These are phyloP conservation scores for Triops longicaudatus DNA, from an alignment of 1,140 invertebrate species.

Conservation along the genomic window DNA sequence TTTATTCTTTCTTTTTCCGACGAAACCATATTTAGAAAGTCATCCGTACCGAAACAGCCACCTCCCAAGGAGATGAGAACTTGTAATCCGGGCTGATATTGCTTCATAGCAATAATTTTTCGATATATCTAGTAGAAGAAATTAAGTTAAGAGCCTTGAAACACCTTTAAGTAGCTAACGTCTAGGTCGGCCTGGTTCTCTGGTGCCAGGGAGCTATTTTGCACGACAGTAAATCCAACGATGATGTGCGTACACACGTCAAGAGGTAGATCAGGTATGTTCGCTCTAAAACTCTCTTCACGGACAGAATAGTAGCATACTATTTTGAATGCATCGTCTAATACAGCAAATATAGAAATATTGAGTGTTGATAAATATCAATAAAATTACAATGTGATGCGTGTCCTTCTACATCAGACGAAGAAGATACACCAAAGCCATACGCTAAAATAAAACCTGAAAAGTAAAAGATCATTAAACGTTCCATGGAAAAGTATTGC, in stretches of 20 bases:
- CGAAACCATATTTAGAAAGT: constrained; percentile 57
- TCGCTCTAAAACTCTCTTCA: not conserved
- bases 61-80: constrained; percentile 70
- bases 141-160: not conserved
- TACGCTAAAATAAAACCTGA: too few species aligned
- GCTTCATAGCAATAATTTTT: constrained; percentile 51
- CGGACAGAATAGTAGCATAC: constrained; percentile 28
- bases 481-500: too few species aligned
- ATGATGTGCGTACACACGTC: constrained; percentile 28
- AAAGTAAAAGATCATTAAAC: too few species aligned
- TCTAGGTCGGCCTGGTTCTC: constrained; percentile 22
- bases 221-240: constrained; percentile 24
- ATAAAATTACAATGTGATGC: too few species aligned
- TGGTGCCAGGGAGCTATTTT: constrained; percentile 7
- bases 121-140: constrained; percentile 37
- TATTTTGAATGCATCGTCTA: not conserved
- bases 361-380: too few species aligned
- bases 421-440: too few species aligned
- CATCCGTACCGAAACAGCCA: constrained; percentile 45
- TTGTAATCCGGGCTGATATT: constrained; percentile 57
- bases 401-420: too few species aligned
- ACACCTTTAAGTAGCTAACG: constrained; percentile 30
- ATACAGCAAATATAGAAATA: not conserved
- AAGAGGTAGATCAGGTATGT: constrained; percentile 17
- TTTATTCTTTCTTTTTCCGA: constrained; percentile 55